Evolutionary conservation across 2,113 vertebrate genomes (phyloP).

Genomic region (Mesocricetus auratus): DNA sequence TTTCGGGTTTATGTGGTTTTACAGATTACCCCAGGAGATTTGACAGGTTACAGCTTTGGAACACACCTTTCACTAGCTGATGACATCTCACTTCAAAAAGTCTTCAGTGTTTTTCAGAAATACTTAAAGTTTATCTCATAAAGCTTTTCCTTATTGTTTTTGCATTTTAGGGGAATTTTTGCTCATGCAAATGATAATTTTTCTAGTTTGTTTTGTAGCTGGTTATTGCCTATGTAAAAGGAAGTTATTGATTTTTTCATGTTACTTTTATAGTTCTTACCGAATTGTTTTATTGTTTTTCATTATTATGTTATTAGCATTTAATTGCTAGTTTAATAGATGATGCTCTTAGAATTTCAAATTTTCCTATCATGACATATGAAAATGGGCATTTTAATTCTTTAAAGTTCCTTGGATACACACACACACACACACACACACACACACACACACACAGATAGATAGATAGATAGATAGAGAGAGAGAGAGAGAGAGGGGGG

Average conservation of each 20-base stretch:
- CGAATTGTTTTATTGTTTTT: conserved; percentile 18
- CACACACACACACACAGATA: background rate
- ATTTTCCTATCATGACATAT: background rate
- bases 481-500: background rate
- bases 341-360: background rate
- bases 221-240: background rate
- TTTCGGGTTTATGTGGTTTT: background rate
- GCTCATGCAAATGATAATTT: background rate
- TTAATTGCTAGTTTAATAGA: conserved; percentile 26
- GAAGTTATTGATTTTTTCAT: background rate
- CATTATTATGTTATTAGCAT: conserved; percentile 12
- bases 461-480: too few species aligned
- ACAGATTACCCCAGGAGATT: background rate
- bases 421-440: background rate
- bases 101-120: background rate
- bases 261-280: background rate
- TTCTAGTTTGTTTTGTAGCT: background rate
- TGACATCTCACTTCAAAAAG: background rate
- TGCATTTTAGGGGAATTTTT: background rate
- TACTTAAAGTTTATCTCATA: background rate
- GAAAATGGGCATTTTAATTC: background rate
- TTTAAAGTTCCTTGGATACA: background rate
- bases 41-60: background rate
- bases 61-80: background rate
- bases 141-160: conserved; percentile 12